A percentile compares a stretch with the other conserved stretches of the same genome.
Conservation (phyloP, 2,113 vertebrate species). For the Formicarius rufipectus region DNA sequence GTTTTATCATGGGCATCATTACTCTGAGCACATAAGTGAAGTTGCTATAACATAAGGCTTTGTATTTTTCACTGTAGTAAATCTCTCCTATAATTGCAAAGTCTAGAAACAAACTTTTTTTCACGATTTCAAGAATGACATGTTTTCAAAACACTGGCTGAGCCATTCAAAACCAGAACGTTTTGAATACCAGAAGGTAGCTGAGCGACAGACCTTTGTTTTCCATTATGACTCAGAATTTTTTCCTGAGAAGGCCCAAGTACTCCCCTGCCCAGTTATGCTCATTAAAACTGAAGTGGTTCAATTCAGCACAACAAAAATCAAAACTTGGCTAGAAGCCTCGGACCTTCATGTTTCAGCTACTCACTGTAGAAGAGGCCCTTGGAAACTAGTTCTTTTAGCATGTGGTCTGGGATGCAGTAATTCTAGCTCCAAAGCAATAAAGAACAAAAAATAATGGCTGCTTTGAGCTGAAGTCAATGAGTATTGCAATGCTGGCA, state of each 20-base stretch:
- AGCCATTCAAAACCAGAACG: neutral
- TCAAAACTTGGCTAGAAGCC: neutral
- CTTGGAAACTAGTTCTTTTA: neutral
- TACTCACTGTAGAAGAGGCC: neutral
- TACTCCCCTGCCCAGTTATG: neutral
- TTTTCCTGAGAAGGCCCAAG: neutral
- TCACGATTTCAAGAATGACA: neutral
- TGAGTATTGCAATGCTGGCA: neutral
- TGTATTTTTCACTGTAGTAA: neutral
- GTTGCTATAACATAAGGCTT: neutral
- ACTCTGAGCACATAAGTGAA: neutral
- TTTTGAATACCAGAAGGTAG: no score
- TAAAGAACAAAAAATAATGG: neutral
- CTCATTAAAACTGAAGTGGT: neutral
- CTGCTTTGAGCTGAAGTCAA: neutral
- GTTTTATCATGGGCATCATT: neutral
- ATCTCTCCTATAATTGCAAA: neutral
- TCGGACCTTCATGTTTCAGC: slow-evolving; percentile 20
- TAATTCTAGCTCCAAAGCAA: neutral
- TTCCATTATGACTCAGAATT: neutral
- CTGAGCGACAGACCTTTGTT: neutral
- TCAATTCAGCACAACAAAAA: slow-evolving; percentile 18
- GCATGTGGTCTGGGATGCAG: neutral
- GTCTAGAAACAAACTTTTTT: neutral
- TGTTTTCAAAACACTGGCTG: neutral